Evolutionary conservation across 1,140 invertebrate genomes (phyloP).

Genomic region (Acromyrmex heyeri): DNA sequence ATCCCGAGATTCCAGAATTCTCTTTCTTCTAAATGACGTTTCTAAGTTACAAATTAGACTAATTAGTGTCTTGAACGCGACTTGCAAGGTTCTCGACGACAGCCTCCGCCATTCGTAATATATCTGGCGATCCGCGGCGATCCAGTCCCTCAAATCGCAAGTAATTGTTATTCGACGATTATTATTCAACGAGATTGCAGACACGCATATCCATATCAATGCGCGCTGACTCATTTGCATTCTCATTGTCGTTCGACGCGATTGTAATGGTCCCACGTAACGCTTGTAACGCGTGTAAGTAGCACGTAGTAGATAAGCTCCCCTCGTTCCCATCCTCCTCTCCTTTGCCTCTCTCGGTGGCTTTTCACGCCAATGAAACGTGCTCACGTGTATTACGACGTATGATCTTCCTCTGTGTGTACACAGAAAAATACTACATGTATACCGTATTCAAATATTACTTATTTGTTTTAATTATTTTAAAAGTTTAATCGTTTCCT

Average conservation of each 20-base stretch:
- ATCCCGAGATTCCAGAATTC: too few relatives aligned
- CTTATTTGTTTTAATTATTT: too few relatives aligned
- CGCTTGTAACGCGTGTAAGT: constrained; percentile 49
- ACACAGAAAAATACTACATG: not conserved
- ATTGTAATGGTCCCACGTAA: constrained; percentile 56
- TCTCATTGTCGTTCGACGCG: constrained; percentile 54
- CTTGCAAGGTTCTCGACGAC: not conserved
- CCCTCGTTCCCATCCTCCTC: not conserved
- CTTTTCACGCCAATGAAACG: constrained; percentile 35
- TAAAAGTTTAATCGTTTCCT: too few relatives aligned
- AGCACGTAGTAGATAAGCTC: constrained; percentile 57
- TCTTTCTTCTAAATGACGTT: not conserved
- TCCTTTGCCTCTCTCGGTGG: not conserved
- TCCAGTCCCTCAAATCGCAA: constrained; percentile 29
- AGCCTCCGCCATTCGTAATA: too few relatives aligned
- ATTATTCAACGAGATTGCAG: constrained; percentile 54
- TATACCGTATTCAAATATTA: too few relatives aligned
- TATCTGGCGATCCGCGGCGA: not conserved
- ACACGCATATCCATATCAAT: constrained; percentile 59
- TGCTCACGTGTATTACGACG: not conserved
- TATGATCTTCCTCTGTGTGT: not conserved
- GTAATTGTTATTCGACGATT: constrained; percentile 53
- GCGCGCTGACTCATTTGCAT: constrained; percentile 55
- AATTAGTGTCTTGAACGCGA: not conserved
- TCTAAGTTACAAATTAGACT: not conserved